Evolutionary conservation across 2,113 vertebrate species (phyloP).

Genomic region (Chionomys nivalis): DNA sequence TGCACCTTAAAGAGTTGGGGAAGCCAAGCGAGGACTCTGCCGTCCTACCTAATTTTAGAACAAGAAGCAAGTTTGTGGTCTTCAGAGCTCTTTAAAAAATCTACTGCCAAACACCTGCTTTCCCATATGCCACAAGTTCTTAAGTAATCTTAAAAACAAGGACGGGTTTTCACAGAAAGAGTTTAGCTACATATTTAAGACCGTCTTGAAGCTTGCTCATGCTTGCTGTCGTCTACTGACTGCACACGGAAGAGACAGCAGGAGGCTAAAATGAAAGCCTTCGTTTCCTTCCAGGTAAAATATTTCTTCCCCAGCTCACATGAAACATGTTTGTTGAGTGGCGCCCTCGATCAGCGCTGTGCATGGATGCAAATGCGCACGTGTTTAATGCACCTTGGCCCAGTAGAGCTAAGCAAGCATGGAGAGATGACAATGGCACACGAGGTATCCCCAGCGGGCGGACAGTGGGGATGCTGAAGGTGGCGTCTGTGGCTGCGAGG

Average conservation of each 20-base stretch:
- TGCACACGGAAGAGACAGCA: constrained; percentile 4
- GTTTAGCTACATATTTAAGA: constrained; percentile 48
- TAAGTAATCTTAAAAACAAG: constrained; percentile 31
- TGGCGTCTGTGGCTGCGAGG: neutral
- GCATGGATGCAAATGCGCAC: neutral
- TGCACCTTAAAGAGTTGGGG: neutral
- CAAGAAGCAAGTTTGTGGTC: constrained; percentile 57
- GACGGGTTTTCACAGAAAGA: constrained; percentile 33
- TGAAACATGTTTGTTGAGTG: neutral
- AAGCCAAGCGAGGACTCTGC: neutral
- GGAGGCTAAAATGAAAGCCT: constrained; percentile 38
- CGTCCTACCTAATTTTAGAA: constrained; percentile 47
- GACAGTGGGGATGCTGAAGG: neutral
- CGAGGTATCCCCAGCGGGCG: neutral
- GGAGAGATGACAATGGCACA: neutral
- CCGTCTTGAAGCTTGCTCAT: constrained; percentile 23
- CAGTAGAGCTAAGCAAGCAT: neutral
- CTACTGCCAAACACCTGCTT: constrained; percentile 58
- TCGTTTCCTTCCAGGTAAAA: constrained; percentile 40
- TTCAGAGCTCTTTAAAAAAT: constrained; percentile 54
- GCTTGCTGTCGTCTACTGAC: constrained; percentile 12
- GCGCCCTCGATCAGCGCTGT: neutral
- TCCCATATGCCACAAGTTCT: constrained; percentile 35
- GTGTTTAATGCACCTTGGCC: neutral
- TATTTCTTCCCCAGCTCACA: constrained; percentile 12